These are phyloP conservation scores for Standfussiana lucernea DNA, from an alignment of 2,888 invertebrate genomes.

Conservation along the genomic window DNA sequence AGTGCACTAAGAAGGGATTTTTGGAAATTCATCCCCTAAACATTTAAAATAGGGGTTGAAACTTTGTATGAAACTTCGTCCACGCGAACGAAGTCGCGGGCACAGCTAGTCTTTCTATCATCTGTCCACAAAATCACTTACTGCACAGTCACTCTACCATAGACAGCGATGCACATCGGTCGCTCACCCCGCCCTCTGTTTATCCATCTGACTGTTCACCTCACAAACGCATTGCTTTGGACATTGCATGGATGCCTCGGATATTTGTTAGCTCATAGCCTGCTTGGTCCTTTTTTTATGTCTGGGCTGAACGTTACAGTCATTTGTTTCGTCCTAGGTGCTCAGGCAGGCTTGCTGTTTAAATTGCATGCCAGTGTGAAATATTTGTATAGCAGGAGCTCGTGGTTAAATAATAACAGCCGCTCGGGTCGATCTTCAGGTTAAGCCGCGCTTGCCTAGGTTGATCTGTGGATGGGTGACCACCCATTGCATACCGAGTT, in stretches of 20 bases:
- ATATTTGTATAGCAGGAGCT: background rate
- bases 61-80: too few relatives aligned
- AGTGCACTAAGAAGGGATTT: too few relatives aligned
- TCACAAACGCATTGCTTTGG: constrained; percentile 59
- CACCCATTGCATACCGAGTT: background rate
- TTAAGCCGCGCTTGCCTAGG: background rate
- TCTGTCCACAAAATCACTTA: constrained; percentile 1
- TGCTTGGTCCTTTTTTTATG: constrained; percentile 27
- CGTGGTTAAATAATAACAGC: background rate
- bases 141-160: constrained; percentile 32
- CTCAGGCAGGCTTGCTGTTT: constrained; percentile 5
- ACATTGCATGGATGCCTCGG: constrained; percentile 55
- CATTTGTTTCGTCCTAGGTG: constrained; percentile 31
- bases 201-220: constrained; percentile 70
- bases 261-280: constrained; percentile 42
- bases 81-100: too few relatives aligned
- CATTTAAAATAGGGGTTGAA: too few relatives aligned
- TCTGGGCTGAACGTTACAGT: background rate
- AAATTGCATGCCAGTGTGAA: background rate
- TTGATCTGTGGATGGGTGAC: background rate
- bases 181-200: constrained; percentile 75
- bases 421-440: background rate
- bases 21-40: too few relatives aligned
- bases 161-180: constrained; percentile 68
- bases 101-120: too few relatives aligned